Conservation (phyloP, 2,113 vertebrate genomes). For the Argyrosomus japonicus region DNA sequence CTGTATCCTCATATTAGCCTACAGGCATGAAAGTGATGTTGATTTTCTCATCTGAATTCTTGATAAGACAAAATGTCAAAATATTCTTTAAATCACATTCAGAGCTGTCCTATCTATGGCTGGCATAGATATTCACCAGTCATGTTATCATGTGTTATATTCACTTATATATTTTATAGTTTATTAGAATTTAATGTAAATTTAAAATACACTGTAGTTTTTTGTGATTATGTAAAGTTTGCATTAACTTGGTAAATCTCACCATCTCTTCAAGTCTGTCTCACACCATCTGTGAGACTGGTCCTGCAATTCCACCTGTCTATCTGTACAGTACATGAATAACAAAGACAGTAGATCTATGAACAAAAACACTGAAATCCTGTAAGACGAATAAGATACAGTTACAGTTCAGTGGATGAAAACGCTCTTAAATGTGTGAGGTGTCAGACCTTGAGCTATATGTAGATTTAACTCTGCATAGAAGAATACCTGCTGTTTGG, state of each 20-base stretch:
- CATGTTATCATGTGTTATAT: too few species aligned
- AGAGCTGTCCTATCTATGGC: too few species aligned
- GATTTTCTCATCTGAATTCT: background rate
- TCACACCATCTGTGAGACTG: background rate
- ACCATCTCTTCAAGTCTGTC: background rate
- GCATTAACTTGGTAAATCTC: background rate
- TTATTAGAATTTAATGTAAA: too few species aligned
- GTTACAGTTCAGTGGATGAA: background rate
- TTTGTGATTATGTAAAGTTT: background rate
- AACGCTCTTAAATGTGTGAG: background rate
- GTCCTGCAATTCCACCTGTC: background rate
- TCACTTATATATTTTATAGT: background rate
- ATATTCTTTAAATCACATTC: background rate
- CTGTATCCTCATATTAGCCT: background rate
- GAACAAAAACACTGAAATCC: background rate
- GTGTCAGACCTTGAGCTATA: background rate
- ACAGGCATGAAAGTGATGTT: background rate
- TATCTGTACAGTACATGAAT: background rate
- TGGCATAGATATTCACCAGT: too few species aligned
- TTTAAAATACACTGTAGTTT: background rate
- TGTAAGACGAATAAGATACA: background rate
- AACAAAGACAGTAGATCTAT: background rate
- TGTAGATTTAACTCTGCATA: background rate
- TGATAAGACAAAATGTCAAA: background rate
- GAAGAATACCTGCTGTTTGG: conserved; percentile 13